phyloP scores from a whole-genome alignment of 2,797 vertebrate species.

The Vultur gryphus region DNA sequence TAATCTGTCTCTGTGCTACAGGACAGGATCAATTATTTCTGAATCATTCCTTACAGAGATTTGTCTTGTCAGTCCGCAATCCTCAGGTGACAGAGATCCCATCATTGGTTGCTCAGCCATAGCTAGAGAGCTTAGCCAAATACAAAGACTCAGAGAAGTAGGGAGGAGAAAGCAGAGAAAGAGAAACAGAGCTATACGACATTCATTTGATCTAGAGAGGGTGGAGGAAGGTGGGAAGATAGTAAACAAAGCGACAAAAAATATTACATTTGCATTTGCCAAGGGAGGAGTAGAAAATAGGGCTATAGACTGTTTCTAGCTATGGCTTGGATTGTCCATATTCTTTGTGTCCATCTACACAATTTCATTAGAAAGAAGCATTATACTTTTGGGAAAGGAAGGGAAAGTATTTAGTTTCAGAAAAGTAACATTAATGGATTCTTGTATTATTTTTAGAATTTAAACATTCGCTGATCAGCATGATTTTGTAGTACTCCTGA shows the following conservation, averaged over 20 bases:
- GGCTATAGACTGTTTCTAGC: background rate
- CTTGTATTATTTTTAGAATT: background rate
- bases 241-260: background rate
- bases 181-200: background rate
- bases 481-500: background rate
- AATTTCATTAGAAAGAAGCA: background rate
- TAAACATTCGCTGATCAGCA: background rate
- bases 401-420: background rate
- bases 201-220: background rate
- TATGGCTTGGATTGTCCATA: background rate
- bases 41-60: background rate
- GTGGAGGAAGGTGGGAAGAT: background rate
- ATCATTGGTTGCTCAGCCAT: background rate
- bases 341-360: background rate
- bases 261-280: background rate
- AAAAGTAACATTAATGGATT: background rate
- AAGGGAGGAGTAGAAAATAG: background rate
- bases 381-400: background rate
- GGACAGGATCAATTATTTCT: slow-evolving; percentile 12
- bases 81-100: background rate
- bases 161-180: background rate
- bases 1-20: background rate
- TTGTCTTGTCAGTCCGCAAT: slow-evolving; percentile 8
- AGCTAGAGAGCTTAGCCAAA: background rate
- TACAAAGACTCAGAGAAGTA: background rate